Evolutionary conservation across 2,113 vertebrate species (phyloP), one percentile per base, ranked within the genome.

Genomic region (Labeo catla): DNA sequence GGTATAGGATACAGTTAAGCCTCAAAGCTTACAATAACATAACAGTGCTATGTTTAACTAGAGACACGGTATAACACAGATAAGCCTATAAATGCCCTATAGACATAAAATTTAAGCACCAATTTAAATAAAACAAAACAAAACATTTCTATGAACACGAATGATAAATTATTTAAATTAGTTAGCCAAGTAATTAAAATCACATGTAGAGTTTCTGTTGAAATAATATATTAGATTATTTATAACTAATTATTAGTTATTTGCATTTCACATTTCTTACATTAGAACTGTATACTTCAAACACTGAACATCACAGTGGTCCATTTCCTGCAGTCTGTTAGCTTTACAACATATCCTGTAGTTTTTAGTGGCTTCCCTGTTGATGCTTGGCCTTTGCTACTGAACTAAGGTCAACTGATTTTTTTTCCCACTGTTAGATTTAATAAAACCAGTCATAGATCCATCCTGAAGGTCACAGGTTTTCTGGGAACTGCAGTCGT

Each of bases 401-500:
- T 70, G 61, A 66, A 66, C 21, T 34, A 47, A 39, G 52, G 39
- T 65, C 79, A 63, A 63, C 34, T 63, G n/a, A 49, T 13, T 47
- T 47, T 43, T 47, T 72, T 68, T 77, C 36, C n/a, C n/a, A 23
- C 16, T 59, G 28, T 86, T 39, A 23, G 43, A 19, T 6, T 76
- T 59, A 21, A 68, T 59, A 9, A 4, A 13, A 84, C 76, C n/a
- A 36, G 70, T 84, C 81, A 57, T 36, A 72, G 70, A 66, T 82
- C 70, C 12, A 39, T 34, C 4, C 10, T 59, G n/a, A 73, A 76
- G 73, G 85, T 77, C 72, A 83, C 16, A 16, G 50, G 43, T 45
- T 72, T 77, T 73, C 28, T 76, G 39, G 28, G 47, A 80, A 72
- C 36, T 9, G 50, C n/a, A n/a, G 7, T 28, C 28, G 12, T 95